Percentiles rank a stretch among this genome's conserved stretches.
Conservation (phyloP, 2,797 vertebrate species). For the Pteronotus mesoamericanus region DNA sequence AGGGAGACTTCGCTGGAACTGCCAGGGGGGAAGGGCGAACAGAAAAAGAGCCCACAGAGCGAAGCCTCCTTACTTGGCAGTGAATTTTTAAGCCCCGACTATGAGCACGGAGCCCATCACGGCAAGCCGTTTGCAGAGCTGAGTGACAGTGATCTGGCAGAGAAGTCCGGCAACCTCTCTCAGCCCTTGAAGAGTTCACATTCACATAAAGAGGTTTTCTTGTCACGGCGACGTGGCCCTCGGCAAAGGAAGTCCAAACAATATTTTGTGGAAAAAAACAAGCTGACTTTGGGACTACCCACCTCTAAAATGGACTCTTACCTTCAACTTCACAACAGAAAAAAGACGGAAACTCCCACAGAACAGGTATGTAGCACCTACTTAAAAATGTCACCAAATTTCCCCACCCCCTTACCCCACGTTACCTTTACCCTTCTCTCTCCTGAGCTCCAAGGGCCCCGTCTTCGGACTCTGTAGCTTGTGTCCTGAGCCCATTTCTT, state of each 20-base stretch:
- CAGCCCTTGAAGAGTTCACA: conserved; percentile 12
- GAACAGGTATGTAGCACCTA: conserved; percentile 80
- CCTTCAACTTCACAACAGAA: conserved; percentile 80
- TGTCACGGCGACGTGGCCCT: background rate
- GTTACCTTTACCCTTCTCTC: background rate
- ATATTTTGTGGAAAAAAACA: conserved; percentile 89
- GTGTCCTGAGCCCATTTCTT: background rate
- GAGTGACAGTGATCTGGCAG: background rate
- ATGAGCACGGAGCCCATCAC: background rate
- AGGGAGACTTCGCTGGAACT: conserved; percentile 12
- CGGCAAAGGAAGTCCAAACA: conserved; percentile 64
- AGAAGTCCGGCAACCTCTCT: background rate
- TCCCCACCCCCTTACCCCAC: too few relatives aligned
- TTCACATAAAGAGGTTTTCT: background rate
- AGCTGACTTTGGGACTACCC: conserved; percentile 85
- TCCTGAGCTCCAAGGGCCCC: background rate
- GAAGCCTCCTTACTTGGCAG: background rate
- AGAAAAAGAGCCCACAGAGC: background rate
- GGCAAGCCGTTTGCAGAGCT: background rate
- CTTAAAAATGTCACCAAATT: background rate
- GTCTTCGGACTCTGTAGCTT: background rate
- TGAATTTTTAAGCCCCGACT: conserved; percentile 42
- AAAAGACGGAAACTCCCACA: conserved; percentile 64
- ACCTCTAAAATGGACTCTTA: conserved; percentile 83
- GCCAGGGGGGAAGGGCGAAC: background rate